These are phyloP conservation scores for Tetramorium alpestre DNA, from an alignment of 1,140 invertebrate genomes.

Conservation along the genomic window DNA sequence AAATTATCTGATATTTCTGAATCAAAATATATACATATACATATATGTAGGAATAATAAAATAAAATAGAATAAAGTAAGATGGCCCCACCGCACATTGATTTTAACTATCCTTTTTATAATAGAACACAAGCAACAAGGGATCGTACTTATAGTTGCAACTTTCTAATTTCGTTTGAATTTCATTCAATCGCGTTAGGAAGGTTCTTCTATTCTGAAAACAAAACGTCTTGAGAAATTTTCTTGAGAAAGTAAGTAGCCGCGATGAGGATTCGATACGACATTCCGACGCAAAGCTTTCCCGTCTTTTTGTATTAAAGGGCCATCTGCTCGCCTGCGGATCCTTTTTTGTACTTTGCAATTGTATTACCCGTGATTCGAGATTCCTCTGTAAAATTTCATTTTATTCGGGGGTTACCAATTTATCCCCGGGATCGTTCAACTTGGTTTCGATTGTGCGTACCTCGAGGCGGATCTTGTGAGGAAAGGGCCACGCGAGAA, in stretches of 20 bases:
- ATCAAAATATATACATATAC: background rate
- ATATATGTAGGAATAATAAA: background rate
- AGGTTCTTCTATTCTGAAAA: background rate
- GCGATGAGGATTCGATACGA: background rate
- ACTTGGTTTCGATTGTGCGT: background rate
- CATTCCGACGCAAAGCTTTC: background rate
- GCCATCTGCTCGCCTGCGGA: background rate
- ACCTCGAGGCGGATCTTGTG: slow-evolving; percentile 81
- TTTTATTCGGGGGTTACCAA: background rate
- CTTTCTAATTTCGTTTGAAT: slow-evolving; percentile 25
- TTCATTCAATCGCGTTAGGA: background rate
- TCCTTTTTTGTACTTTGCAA: background rate
- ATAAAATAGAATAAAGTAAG: background rate
- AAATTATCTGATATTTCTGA: background rate
- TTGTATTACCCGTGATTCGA: background rate
- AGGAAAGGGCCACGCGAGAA: slow-evolving; percentile 84
- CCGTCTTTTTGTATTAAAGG: too few species aligned
- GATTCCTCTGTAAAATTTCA: background rate
- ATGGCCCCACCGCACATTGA: background rate
- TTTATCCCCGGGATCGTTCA: background rate
- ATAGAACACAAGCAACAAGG: background rate
- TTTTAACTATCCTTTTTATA: background rate
- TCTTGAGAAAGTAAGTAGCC: background rate
- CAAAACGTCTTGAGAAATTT: background rate
- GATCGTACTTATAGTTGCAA: background rate